Evolutionary conservation across 2,888 invertebrate species (phyloP).

Genomic region (Priocnemis perturbator): DNA sequence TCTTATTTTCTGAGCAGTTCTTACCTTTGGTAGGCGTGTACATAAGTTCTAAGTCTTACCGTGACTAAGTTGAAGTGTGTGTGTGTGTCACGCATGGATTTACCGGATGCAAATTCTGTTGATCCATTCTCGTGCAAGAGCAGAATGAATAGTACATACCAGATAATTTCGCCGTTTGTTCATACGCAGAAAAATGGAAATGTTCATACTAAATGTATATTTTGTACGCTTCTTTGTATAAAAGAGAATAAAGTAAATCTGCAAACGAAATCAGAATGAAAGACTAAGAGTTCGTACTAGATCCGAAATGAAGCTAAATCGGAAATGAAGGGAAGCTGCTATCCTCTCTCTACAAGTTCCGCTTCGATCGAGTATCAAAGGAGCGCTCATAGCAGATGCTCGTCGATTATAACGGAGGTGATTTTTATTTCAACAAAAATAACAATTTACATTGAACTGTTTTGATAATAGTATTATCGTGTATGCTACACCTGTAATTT

Average conservation of each 20-base stretch:
- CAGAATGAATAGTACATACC: too few species aligned
- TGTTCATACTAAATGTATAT: conserved; percentile 30
- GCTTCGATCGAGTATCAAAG: neutral
- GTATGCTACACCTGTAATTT: conserved; percentile 70
- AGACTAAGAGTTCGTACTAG: neutral
- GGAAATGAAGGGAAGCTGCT: conserved; percentile 9
- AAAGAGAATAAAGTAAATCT: conserved; percentile 36
- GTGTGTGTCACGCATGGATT: too few species aligned
- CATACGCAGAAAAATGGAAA: conserved; percentile 14
- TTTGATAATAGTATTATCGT: conserved; percentile 73
- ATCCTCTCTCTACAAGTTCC: neutral
- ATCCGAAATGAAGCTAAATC: neutral
- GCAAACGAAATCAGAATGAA: neutral
- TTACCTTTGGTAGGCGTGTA: too few species aligned
- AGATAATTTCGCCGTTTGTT: neutral
- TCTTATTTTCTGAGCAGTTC: too few species aligned
- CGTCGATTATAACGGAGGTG: conserved; percentile 71
- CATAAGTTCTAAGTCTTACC: too few species aligned
- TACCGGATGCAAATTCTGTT: too few species aligned
- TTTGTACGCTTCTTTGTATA: conserved; percentile 41
- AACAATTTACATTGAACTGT: conserved; percentile 76
- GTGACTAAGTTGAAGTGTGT: too few species aligned
- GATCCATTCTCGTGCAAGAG: too few species aligned
- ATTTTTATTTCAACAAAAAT: conserved; percentile 76
- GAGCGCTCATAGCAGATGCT: conserved; percentile 7